Base-by-base conservation (phyloP, 2,113 vertebrate genomes). In the Mobula birostris region DNA sequence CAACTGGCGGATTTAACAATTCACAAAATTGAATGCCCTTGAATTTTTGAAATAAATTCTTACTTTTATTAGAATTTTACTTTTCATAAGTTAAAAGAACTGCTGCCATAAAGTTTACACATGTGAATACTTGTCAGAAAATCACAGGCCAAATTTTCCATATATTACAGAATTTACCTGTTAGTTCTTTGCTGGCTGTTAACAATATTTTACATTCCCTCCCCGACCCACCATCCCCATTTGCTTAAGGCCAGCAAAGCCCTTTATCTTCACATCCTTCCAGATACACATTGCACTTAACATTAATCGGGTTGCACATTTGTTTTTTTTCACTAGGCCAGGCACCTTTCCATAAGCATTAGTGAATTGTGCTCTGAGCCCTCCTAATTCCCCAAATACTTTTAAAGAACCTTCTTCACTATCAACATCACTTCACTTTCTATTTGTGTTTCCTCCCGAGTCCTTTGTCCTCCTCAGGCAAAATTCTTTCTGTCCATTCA, bases 401-500 rank as follows among this genome's bases (percentile, higher is more conserved):
- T 74, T 72, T 74, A 48, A 74, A 40, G 17, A 40, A 93, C 90
- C 90, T 48, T 68, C 90, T 74, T 48, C 90, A 40, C 90, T 5
- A 72, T 74, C 91, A 93, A 27, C 68, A 8, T 32, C 48, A 58
- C 24, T 83, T 83, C 85, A 32, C 61, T 66, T 90, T 90, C 85
- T 7, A 90, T 90, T 90, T 90, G n/a, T 90, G 85, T 66, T 19
- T 66, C 66, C 63, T 32, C n/a, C 66, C 24, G 63, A 93, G 90
- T 5, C 68, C 27, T 74, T 93, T 93, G 68, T 72, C 32, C 17
- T 93, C 90, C 90, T 48, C 36, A 0, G 36, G 68, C 70, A 93
- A 74, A 40, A 76, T 76, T 93, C 70, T 74, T 74, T 70, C 40
- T 93, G 91, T 93, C 70, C 17, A 5, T 56, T 93, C 91, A 74